These are phyloP conservation scores for Chaetodon auriga DNA, from an alignment of 2,113 vertebrate species.

Conservation along the genomic window DNA sequence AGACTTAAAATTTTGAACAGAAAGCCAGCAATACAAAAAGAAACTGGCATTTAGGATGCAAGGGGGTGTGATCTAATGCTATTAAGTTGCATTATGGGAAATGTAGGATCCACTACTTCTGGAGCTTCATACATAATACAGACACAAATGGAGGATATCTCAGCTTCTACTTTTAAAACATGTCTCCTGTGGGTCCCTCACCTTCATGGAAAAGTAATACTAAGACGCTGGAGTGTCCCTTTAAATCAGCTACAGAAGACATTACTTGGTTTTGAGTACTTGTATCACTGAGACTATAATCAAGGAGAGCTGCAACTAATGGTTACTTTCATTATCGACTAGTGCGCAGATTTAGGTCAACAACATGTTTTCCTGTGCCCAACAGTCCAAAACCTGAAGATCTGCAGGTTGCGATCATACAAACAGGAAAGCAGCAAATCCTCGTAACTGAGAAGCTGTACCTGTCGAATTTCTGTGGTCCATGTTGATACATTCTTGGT, in stretches of 20 bases:
- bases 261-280: neutral
- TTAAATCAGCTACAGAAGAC: neutral
- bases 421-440: too few species aligned
- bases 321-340: neutral
- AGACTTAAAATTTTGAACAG: neutral
- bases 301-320: neutral
- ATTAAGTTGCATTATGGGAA: neutral
- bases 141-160: neutral
- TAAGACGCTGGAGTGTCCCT: neutral
- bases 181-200: neutral
- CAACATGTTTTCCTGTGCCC: too few species aligned
- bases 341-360: neutral
- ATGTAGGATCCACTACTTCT: neutral
- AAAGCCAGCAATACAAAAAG: neutral
- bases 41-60: neutral
- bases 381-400: too few species aligned
- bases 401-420: too few species aligned
- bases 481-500: neutral
- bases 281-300: neutral
- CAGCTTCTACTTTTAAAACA: neutral
- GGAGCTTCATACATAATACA: neutral
- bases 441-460: neutral
- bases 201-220: neutral
- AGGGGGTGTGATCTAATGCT: neutral
- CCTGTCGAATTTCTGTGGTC: too few species aligned